Base-by-base conservation (phyloP, 2,888 invertebrate genomes). In the Himalopsyche anomala region DNA sequence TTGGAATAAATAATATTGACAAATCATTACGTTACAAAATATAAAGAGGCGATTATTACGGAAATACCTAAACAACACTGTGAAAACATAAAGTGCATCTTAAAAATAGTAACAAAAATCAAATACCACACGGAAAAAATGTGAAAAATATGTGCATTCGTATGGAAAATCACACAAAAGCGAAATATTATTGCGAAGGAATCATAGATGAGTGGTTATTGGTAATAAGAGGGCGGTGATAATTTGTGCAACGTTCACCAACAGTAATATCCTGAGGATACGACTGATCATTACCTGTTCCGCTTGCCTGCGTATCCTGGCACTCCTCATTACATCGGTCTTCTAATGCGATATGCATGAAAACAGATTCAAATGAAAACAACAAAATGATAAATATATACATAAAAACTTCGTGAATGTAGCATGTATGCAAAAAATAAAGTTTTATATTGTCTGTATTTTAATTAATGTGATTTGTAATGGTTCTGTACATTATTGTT, bases 281-380 rank as follows among this genome's bases (percentile, higher is more conserved):
- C 28, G 28, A 19, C 28, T 89, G 89, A 85, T 89, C 81, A 87
- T 51, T 86, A 88, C 88, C 88, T 88, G 84, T 82, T 88, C 85
- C 45, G 84, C 86, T 79, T 88, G 87, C 51, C 88, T 83, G 19
- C 88, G 87, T 11, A 84, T 69, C 74, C 88, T 88, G 28, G 82
- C 38, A 15, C 81, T 81, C 28, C 83, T 12, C 54, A n/a, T 81
- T 12, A 12, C 28, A 19, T 17, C 81, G 45, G 69, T 83, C 80
- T 84, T 83, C 12, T 8, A 74, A 36, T 38, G 51, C 28, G 15
- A 74, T 38, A 45, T 19, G 6, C 5, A 62, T 62, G 11, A 5
- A 51, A 51, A 12, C 5, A 51, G 15, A 15, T 15, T 51, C 51
- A 51, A 51, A 45, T 45, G 6, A 45, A 15, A 51, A 51, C 51